Evolutionary conservation across 2,113 vertebrate species (phyloP).

Genomic region (Alouatta palliata): DNA sequence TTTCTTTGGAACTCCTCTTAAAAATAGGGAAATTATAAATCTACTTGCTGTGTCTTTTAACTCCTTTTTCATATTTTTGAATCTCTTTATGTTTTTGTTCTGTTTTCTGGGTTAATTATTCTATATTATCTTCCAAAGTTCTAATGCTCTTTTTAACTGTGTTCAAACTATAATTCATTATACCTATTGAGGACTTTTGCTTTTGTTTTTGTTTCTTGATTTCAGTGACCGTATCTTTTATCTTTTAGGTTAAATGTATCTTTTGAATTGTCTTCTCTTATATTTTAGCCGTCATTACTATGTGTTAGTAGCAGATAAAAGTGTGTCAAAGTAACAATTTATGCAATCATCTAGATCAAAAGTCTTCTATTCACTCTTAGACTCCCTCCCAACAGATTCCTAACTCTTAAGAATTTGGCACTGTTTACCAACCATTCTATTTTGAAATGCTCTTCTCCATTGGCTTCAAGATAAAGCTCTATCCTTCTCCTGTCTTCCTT

Average conservation of each 20-base stretch:
- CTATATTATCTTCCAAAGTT: not conserved
- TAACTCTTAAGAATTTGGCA: not conserved
- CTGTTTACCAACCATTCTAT: not conserved
- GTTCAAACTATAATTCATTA: not conserved
- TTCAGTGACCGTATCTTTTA: not conserved
- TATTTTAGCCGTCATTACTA: not conserved
- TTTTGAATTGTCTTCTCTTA: not conserved
- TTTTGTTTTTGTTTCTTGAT: not conserved
- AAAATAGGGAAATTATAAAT: not conserved
- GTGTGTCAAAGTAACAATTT: not conserved
- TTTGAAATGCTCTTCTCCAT: not conserved
- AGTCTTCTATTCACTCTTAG: not conserved
- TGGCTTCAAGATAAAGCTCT: not conserved
- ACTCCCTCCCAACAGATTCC: not conserved
- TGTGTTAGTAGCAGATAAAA: not conserved
- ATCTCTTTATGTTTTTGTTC: not conserved
- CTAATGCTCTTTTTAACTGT: not conserved
- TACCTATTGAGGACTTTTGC: not conserved
- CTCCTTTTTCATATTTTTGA: not conserved
- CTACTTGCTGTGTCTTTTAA: not conserved
- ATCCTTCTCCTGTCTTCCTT: not conserved
- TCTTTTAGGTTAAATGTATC: not conserved
- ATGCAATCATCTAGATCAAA: not conserved
- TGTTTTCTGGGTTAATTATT: not conserved
- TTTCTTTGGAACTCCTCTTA: not conserved